Evolutionary conservation across 2,113 vertebrate species (phyloP), one percentile per base, ranked within the genome.

Genomic region (Myodes glareolus): DNA sequence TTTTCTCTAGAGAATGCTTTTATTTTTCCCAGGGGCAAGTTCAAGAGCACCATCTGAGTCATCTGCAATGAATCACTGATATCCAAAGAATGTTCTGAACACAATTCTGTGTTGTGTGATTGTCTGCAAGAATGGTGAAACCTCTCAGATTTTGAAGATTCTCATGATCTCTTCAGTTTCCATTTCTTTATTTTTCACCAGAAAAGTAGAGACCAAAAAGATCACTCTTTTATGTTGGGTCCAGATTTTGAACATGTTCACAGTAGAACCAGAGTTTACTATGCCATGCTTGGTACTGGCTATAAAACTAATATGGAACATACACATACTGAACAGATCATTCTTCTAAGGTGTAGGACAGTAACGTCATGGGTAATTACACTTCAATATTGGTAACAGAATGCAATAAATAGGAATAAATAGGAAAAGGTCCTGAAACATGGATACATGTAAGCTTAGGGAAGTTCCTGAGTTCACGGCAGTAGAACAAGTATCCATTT

Each of bases 21-120:
- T 39, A 0, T 3, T 16, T 82, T 58, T 13, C 21, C 4, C 3
- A 7, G 11, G 36, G 3, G 23, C 7, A 3, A n/a, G 21, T 39
- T 8, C 3, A 82, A 39, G 78, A 8, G 5, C n/a, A 27, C 5
- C 36, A 61, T 27, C 52, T n/a, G 11, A 58, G 36, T 58, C 3
- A 39, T 6, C 52, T 27, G 5, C 13, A n/a, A 82, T 25, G 21
- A 82, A 27, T 25, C 80, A 82, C 52, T 39, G 19, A 82, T 58
- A 10, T 27, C 11, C 52, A 58, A 16, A 23, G 5, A 7, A 25
- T 82, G 12, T 11, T 61, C 12, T 14, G 21, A 12, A 61, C 3
- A 13, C 80, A 82, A 61, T 21, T 39, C 52, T 61, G 12, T 21
- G 1, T 58, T 23, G 19, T 58, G 19, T 81, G 10, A 1, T n/a